These are phyloP conservation scores for Pentalonia nigronervosa DNA, from an alignment of 1,140 invertebrate species.

Conservation along the genomic window DNA sequence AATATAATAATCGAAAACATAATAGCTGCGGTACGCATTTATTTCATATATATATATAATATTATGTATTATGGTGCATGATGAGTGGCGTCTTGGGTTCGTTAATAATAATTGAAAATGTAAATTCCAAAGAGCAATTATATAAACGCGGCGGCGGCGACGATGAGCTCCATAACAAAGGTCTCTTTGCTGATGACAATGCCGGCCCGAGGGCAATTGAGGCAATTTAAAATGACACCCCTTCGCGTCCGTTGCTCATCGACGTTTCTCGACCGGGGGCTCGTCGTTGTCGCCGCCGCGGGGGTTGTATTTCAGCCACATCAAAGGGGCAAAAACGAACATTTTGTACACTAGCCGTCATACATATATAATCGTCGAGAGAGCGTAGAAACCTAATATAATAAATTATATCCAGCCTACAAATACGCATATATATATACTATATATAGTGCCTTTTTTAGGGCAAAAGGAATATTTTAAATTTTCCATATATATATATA, in stretches of 20 bases:
- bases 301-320: constrained; percentile 40
- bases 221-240: constrained; percentile 55
- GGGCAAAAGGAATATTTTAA: neutral
- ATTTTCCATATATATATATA: neutral
- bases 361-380: constrained; percentile 9
- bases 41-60: constrained; percentile 6
- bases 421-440: neutral
- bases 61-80: neutral
- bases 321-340: constrained; percentile 35
- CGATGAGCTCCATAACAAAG: constrained; percentile 29
- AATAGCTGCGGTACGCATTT: neutral
- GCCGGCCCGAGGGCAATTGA: neutral
- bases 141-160: neutral
- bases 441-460: neutral
- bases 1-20: neutral
- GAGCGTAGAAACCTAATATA: neutral
- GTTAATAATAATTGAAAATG: constrained; percentile 51
- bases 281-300: neutral
- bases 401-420: neutral
- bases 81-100: constrained; percentile 23
- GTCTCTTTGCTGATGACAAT: constrained; percentile 50
- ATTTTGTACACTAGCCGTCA: neutral
- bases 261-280: constrained; percentile 13
- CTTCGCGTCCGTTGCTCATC: constrained; percentile 24
- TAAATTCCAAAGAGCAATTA: constrained; percentile 38